Conservation (phyloP, 1,140 invertebrate genomes). For the Eumaeus atala region DNA sequence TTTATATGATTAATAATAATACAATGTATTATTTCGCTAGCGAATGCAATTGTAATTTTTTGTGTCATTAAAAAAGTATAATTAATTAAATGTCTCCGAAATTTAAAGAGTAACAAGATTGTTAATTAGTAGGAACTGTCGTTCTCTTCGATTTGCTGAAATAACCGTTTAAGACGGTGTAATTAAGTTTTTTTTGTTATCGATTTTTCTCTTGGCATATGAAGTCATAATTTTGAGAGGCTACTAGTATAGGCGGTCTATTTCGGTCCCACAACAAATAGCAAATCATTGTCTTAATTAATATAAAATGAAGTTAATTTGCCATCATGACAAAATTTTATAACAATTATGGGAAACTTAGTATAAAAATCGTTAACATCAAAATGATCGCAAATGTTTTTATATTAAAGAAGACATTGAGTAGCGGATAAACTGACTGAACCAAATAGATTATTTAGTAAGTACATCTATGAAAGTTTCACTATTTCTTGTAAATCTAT, state of each 20-base stretch:
- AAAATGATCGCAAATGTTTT: too few relatives aligned
- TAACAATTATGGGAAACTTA: too few relatives aligned
- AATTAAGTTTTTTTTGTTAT: conserved; percentile 2
- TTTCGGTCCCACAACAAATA: neutral
- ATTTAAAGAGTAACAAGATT: neutral
- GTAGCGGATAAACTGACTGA: neutral
- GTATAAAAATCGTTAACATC: too few relatives aligned
- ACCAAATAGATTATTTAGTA: conserved; percentile 4
- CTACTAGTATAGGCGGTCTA: conserved; percentile 12
- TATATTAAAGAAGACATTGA: conserved; percentile 2
- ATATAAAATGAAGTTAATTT: conserved; percentile 11
- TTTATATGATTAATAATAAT: conserved; percentile 1
- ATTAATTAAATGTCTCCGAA: neutral
- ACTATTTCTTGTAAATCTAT: neutral
- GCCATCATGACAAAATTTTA: neutral
- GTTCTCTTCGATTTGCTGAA: conserved; percentile 2
- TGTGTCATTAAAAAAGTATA: conserved; percentile 11
- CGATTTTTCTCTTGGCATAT: neutral
- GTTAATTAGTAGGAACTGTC: neutral
- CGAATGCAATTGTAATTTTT: conserved; percentile 12
- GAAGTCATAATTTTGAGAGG: conserved; percentile 15
- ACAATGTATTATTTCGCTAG: conserved; percentile 12
- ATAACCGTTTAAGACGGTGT: conserved; percentile 7
- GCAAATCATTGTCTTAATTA: neutral
- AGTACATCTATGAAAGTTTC: conserved; percentile 1